A percentile compares a stretch with the other conserved stretches of the same genome.
These are phyloP conservation scores for Sceloporus tristichus DNA, from an alignment of 2,113 vertebrate species.

Conservation along the genomic window DNA sequence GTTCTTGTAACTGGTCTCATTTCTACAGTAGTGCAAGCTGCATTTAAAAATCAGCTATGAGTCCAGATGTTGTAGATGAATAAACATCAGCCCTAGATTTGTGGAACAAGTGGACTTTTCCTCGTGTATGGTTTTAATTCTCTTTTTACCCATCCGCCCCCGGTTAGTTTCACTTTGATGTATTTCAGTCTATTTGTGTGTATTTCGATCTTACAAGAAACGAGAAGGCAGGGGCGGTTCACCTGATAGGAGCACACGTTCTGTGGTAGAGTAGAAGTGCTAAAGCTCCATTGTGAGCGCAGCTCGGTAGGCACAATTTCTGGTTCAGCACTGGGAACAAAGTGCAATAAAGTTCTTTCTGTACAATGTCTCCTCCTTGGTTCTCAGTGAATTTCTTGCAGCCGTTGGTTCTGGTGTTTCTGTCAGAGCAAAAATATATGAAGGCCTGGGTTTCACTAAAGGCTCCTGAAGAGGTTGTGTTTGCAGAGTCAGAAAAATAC, in stretches of 20 bases:
- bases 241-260: slow-evolving; percentile 28
- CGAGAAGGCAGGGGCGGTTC: slow-evolving; percentile 24
- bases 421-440: background rate
- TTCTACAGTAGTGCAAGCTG: slow-evolving; percentile 46
- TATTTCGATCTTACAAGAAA: slow-evolving; percentile 52
- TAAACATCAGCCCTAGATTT: slow-evolving; percentile 58
- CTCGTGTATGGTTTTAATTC: slow-evolving; percentile 53
- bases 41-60: slow-evolving; percentile 53
- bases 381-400: slow-evolving; percentile 62
- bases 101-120: slow-evolving; percentile 70
- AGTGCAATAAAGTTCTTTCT: slow-evolving; percentile 63
- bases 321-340: slow-evolving; percentile 46
- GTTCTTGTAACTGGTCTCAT: slow-evolving; percentile 67
- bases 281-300: background rate
- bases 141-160: background rate
- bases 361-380: slow-evolving; percentile 53
- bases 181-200: slow-evolving; percentile 26
- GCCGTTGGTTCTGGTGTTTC: too few relatives aligned
- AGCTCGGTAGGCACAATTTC: slow-evolving; percentile 29
- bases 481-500: too few relatives aligned
- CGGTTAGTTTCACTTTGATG: slow-evolving; percentile 35
- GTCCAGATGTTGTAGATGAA: slow-evolving; percentile 64
- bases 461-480: background rate
- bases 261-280: background rate
- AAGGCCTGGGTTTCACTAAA: background rate